Base-by-base conservation (phyloP, 2,113 vertebrate genomes). In the Clarias gariepinus region DNA sequence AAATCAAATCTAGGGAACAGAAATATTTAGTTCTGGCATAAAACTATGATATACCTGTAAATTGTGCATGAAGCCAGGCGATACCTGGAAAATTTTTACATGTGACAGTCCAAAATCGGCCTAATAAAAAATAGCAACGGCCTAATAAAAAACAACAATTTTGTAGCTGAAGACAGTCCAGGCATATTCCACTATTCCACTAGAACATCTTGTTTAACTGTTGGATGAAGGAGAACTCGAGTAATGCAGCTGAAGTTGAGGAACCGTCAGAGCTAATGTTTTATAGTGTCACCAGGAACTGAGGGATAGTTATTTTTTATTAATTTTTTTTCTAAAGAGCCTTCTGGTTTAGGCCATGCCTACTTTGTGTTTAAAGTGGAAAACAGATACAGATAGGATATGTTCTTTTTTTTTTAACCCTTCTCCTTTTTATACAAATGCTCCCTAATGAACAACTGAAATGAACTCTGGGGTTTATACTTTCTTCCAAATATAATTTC, bases 11-110 rank as follows among this genome's bases (percentile, higher is more conserved):
- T 68, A 52, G 25, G n/a, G 68, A 86, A 76, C 28, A 86, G 86
- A 91, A 91, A 91, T 88, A 88, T 91, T 88, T 88, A 87, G 83
- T 68, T 85, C 64, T 85, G 79, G 66, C 83, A 87, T 77, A 73
- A 86, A 85, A 81, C 64, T 33, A 83, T 74, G 81, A 84, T 82
- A 88, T 41, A 60, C 30, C 58, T 66, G 78, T 64, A 88, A 82
- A 85, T 84, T 55, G 41, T 41, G 68, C 74, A 87, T 84, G 85
- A 91, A 89, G 74, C 55, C 60, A 84, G 73, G 81, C 2, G 18
- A 83, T 83, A 15, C 74, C 87, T 89, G 88, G 79, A 87, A 52
- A 85, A 58, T 87, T 88, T 89, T 88, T 85, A 86, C 53, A 68
- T 52, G 47, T 90, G 88, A 87, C 86, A 85, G 79, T 86, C 64